Conservation (phyloP, 2,113 vertebrate species). For the Taurulus bubalis region DNA sequence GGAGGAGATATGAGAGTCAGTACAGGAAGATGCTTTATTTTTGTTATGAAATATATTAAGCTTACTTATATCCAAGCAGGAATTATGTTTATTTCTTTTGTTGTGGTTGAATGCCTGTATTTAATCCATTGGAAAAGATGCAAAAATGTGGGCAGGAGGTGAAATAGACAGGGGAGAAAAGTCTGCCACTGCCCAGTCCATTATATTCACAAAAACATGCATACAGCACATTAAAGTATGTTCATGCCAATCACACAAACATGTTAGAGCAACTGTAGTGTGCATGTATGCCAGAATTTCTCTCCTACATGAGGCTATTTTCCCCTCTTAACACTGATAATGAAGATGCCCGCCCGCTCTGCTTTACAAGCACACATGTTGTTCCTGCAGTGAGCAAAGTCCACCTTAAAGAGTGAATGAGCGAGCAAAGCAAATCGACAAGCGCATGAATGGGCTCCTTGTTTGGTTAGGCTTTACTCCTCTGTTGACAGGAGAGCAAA, state of each 20-base stretch:
- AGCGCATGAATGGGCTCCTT: constrained; percentile 77
- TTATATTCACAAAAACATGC: constrained; percentile 21
- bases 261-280: neutral
- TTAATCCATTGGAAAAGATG: constrained; percentile 86
- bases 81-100: constrained; percentile 88
- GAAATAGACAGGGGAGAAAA: neutral
- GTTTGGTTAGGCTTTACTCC: constrained; percentile 61
- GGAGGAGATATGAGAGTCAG: constrained; percentile 76
- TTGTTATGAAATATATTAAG: constrained; percentile 93
- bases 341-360: constrained; percentile 51
- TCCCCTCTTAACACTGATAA: constrained; percentile 65
- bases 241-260: constrained; percentile 24
- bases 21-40: constrained; percentile 93
- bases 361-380: constrained; percentile 55
- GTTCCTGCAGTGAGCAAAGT: constrained; percentile 74
- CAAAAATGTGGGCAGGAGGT: constrained; percentile 19
- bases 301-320: constrained; percentile 28
- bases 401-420: constrained; percentile 68
- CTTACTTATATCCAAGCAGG: constrained; percentile 90
- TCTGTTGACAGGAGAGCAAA: constrained; percentile 69
- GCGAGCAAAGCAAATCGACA: constrained; percentile 59
- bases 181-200: neutral
- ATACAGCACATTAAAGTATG: constrained; percentile 12
- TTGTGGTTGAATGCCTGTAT: constrained; percentile 90
- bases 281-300: constrained; percentile 9